Conservation (phyloP, 1,140 invertebrate genomes). For the Globodera ellingtonae region DNA sequence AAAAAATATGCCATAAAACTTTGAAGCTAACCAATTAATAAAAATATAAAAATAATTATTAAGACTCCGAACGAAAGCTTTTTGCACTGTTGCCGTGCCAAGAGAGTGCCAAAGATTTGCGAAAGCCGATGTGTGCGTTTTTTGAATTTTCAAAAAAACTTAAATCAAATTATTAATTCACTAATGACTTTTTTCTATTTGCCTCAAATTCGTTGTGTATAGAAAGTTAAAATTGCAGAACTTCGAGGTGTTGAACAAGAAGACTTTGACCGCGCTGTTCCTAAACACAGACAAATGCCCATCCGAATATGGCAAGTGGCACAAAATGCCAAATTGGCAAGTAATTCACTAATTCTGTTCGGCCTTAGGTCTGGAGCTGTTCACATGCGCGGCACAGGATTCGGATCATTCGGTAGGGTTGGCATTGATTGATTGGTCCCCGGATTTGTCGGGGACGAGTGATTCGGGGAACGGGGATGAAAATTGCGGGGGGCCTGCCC, state of each 20-base stretch:
- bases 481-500: not conserved
- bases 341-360: not conserved
- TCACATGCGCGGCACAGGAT: slow-evolving; percentile 50
- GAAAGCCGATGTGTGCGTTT: slow-evolving; percentile 35
- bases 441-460: too few relatives aligned
- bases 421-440: not conserved
- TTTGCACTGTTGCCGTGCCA: slow-evolving; percentile 42
- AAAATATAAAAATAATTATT: not conserved
- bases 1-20: too few relatives aligned
- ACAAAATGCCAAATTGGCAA: not conserved
- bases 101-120: slow-evolving; percentile 41
- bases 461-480: not conserved
- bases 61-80: slow-evolving; percentile 46
- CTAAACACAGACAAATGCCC: slow-evolving; percentile 53
- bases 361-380: slow-evolving; percentile 32
- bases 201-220: too few relatives aligned
- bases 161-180: too few relatives aligned
- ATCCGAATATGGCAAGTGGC: slow-evolving; percentile 19
- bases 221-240: slow-evolving; percentile 7
- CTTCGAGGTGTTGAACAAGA: slow-evolving; percentile 54
- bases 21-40: not conserved
- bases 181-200: too few relatives aligned
- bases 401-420: slow-evolving; percentile 35
- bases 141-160: not conserved
- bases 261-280: slow-evolving; percentile 52